These are phyloP conservation scores for Cheilinus undulatus DNA, from an alignment of 2,113 vertebrate genomes.

Conservation along the genomic window DNA sequence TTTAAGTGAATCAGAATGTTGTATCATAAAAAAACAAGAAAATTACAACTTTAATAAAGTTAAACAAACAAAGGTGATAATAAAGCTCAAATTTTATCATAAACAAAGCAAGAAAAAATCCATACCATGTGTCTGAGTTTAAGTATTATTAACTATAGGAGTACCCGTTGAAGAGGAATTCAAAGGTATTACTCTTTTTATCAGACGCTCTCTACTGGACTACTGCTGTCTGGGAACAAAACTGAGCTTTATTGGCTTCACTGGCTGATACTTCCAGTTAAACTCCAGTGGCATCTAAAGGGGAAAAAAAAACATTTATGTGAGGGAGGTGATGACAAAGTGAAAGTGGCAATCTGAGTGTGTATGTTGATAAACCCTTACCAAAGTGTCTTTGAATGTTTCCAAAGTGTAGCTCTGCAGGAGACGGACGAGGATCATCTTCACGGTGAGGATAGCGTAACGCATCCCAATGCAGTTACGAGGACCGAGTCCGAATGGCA, in stretches of 20 bases:
- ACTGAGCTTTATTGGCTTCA: constrained; percentile 58
- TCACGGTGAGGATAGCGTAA: constrained; percentile 67
- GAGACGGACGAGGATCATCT: constrained; percentile 62
- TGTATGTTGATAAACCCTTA: neutral
- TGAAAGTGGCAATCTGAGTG: neutral
- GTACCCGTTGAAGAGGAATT: too few species aligned
- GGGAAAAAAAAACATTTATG: neutral
- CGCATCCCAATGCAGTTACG: constrained; percentile 78
- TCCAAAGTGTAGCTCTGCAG: constrained; percentile 70
- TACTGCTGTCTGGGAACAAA: constrained; percentile 63
- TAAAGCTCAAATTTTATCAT: neutral
- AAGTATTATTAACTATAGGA: neutral
- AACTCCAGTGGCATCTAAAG: constrained; percentile 66
- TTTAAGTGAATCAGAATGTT: too few species aligned
- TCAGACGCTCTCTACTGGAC: neutral
- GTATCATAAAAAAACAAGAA: too few species aligned
- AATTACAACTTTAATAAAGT: too few species aligned
- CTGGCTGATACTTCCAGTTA: constrained; percentile 36
- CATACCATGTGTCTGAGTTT: neutral
- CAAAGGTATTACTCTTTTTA: neutral
- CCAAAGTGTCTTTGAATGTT: constrained; percentile 66
- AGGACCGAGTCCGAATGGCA: constrained; percentile 75
- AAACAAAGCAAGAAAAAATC: neutral
- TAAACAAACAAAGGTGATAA: neutral
- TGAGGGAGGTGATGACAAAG: neutral